A percentile compares a stretch with the other conserved stretches of the same genome.
Evolutionary conservation across 2,113 vertebrate genomes (phyloP).

Genomic region (Elephantulus edwardii): DNA sequence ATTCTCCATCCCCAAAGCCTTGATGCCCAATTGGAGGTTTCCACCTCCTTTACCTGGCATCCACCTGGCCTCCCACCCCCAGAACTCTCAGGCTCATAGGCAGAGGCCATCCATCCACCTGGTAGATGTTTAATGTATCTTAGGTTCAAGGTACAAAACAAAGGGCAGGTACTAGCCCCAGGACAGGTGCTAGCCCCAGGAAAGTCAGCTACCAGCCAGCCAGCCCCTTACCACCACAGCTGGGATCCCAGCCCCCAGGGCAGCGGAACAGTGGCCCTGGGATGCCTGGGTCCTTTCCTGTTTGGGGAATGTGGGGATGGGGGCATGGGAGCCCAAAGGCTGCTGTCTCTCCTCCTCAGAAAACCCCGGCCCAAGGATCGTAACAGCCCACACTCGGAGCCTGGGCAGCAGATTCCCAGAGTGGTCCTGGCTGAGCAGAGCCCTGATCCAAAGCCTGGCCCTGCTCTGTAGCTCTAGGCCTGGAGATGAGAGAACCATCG

Average conservation of each 20-base stretch:
- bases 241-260: neutral
- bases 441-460: conserved; percentile 9
- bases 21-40: neutral
- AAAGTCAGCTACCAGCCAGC: conserved; percentile 37
- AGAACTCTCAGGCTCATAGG: conserved; percentile 28
- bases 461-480: neutral
- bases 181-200: conserved; percentile 32
- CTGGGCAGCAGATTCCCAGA: conserved; percentile 20
- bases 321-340: neutral
- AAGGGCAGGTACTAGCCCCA: neutral
- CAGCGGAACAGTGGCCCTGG: neutral
- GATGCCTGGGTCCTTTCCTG: conserved; percentile 4
- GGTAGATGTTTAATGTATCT: conserved; percentile 72
- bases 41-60: neutral
- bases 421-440: conserved; percentile 4
- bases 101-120: conserved; percentile 34
- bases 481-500: conserved; percentile 17
- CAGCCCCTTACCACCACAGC: neutral
- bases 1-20: neutral
- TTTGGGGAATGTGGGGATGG: conserved; percentile 2
- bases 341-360: conserved; percentile 31
- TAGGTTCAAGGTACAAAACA: conserved; percentile 65
- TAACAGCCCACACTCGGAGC: conserved; percentile 2
- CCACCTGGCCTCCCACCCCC: too few relatives aligned
- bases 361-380: conserved; percentile 27